Base-by-base conservation (phyloP, 2,888 invertebrate genomes). In the Lycaena phlaeas region DNA sequence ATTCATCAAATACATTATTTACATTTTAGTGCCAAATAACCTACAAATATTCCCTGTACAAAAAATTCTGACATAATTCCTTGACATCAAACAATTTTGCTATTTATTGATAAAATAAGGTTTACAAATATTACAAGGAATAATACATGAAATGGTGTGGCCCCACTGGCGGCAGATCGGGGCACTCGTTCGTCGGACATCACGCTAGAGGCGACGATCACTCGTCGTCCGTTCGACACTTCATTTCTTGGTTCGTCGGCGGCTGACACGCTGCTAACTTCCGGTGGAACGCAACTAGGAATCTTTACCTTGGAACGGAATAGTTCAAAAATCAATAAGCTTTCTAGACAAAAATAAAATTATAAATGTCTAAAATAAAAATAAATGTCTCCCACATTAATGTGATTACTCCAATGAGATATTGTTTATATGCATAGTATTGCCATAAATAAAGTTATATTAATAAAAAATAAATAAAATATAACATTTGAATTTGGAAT, bases 131-230 rank as follows among this genome's bases (percentile, higher is more conserved):
- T 27, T 14, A 40, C 39, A 10, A 49, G 28, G 30, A 44, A 49
- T 39, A 28, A 14, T 11, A 26, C 61, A 41, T 56, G 53, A 46
- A 61, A 57, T 48, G 59, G 49, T 51, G 63, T 51, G 56, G 48
- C 7, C 7, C 51, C 57, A 44, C 66, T 41, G 42, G 72, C 69
- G 58, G 69, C 41, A 1, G 79, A 59, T 53, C 87, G 69, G 1
- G 74, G 54, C 1, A 61, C 64, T 22, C 82, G 62, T 48, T 89
- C 89, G 48, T 90, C 89, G 1, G 89, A 86, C 86, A 89, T 88
- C 7, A 89, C 90, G 60, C 89, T 89, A 40, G 89, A 89, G 4
- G 89, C 89, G 28, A 89, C 86, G 1, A 89, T 88, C 1, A 89
- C 85, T 1, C 88, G 88, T 5, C 81, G 69, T 2, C 86, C 82